A percentile compares a stretch with the other conserved stretches of the same genome.
phyloP scores from a whole-genome alignment of 2,113 vertebrate genomes.

The Pachyramphus minor region DNA sequence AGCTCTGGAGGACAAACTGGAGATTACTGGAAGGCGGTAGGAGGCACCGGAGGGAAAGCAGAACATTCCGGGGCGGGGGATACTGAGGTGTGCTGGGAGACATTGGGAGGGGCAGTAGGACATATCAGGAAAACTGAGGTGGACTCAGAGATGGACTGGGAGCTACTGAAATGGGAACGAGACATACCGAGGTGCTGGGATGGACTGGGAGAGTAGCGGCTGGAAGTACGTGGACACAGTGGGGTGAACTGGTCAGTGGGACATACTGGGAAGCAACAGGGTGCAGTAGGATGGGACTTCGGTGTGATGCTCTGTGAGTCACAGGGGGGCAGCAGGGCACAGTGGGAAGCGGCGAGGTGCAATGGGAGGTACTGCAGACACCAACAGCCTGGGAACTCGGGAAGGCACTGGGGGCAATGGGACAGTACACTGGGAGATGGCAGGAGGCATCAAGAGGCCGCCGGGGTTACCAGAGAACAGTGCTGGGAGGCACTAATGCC shows the following conservation, averaged over 20 bases:
- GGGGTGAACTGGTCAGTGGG: not conserved
- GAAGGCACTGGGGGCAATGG: not conserved
- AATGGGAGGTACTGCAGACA: fast-evolving
- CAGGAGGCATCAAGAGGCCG: not conserved
- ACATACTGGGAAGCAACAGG: not conserved
- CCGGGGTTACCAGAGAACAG: not conserved
- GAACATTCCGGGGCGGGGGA: not conserved
- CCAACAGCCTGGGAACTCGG: fast-evolving
- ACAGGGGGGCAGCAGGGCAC: not conserved
- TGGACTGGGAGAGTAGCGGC: too few species aligned
- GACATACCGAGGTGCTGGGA: not conserved
- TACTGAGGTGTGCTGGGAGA: too few species aligned
- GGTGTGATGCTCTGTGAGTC: not conserved
- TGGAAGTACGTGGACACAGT: not conserved
- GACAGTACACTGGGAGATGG: fast-evolving
- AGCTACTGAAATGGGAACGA: not conserved
- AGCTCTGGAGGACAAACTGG: not conserved
- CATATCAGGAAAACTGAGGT: not conserved
- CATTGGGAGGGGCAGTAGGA: not conserved
- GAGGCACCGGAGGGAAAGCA: not conserved
- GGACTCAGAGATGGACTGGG: not conserved
- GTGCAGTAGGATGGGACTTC: not conserved
- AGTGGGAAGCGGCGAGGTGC: not conserved
- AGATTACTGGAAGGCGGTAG: too few species aligned
- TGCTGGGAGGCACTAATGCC: not conserved